Evolutionary conservation across 2,113 vertebrate genomes (phyloP).

Genomic region (Marmota flaviventris): DNA sequence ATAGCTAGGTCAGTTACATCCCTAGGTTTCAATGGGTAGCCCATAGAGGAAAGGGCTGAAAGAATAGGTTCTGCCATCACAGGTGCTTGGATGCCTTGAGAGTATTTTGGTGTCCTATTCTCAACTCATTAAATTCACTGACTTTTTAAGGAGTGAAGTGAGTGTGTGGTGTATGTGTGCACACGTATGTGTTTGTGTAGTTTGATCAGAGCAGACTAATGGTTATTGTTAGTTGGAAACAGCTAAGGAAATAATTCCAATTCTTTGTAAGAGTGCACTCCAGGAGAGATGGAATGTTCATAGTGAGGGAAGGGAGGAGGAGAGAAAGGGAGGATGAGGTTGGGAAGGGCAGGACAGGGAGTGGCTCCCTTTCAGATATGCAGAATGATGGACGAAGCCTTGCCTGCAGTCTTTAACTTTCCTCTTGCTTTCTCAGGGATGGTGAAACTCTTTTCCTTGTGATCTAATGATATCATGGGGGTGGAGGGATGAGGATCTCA

Average conservation of each 20-base stretch:
- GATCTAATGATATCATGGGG: background rate
- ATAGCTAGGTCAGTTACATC: background rate
- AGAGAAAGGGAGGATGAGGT: background rate
- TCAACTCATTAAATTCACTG: background rate
- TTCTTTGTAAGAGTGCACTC: background rate
- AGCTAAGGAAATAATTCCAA: background rate
- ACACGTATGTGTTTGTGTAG: background rate
- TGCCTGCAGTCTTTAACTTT: background rate
- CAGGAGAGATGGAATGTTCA: background rate
- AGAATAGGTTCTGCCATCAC: background rate
- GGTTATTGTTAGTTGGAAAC: background rate
- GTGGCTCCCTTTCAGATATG: background rate
- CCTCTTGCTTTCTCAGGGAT: background rate
- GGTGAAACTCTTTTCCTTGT: background rate
- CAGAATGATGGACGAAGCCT: background rate
- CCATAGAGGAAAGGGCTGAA: background rate
- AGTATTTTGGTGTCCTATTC: background rate
- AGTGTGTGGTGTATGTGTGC: background rate
- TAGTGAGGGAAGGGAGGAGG: background rate
- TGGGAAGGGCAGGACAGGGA: background rate
- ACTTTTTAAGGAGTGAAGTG: background rate
- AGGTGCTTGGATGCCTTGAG: background rate
- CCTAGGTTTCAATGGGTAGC: background rate
- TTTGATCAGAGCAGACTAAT: background rate
- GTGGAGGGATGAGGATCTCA: background rate